Evolutionary conservation across 2,888 invertebrate genomes (phyloP), one percentile per base, ranked within the genome.

Genomic region (Quadriops clusia): DNA sequence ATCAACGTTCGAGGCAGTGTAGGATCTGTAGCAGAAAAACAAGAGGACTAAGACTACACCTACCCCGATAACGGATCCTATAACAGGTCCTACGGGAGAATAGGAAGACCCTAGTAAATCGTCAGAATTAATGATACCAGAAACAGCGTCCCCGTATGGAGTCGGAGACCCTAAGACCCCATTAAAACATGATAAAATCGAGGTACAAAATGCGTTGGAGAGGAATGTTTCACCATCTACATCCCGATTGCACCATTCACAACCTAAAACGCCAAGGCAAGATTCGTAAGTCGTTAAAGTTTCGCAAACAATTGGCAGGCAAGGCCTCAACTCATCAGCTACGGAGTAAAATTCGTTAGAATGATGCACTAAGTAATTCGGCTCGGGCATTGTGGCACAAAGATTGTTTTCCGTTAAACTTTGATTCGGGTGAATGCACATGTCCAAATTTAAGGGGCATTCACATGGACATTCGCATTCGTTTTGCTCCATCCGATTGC

Each of bases 391-490:
- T 33, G 47, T 46, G 7, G 47, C 39, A 40, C 61, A 61, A 4
- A 56, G 36, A 9, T 48, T 44, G 42, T 56, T 59, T 31, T 56
- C 46, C 4, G 46, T 44, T 13, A 43, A 41, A 21, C 48, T 51
- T 31, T 46, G 51, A 30, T 51, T 45, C 16, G 46, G 47, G 38
- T 53, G 53, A 22, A 47, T 47, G 31, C 54, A 53, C n/a, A 45
- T 47, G 20, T 49, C 50, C 15, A 51, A 39, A 39, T 51, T 50
- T 32, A 61, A 42, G 2, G 69, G 79, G 51, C 93, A 93, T 58
- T 93, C 90, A 55, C 93, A 93, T 0, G 93, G 93, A 51, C 93
- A 93, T 58, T 93, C 93, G 47, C 93, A 93, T 53, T 91, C 90
- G 3, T 77, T 82, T 60, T 87, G 89, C 54, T 91, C 93, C 85